phyloP scores from a whole-genome alignment of 2,113 vertebrate species.

The Amazona vittata region DNA sequence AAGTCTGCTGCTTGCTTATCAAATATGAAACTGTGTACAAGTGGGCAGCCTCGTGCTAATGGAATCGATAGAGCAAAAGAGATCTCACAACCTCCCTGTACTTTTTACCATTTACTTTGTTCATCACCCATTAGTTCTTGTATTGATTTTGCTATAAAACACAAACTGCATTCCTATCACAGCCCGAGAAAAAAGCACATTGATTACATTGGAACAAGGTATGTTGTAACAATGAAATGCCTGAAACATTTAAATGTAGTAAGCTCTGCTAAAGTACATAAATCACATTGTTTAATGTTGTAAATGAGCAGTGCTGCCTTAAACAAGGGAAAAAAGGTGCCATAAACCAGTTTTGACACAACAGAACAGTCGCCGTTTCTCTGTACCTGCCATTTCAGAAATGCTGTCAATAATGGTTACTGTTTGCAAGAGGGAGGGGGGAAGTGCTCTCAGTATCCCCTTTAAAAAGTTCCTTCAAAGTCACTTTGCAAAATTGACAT shows the following conservation, averaged over 20 bases:
- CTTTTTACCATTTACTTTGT: conserved; percentile 64
- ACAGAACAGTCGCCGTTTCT: conserved; percentile 63
- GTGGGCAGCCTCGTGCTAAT: conserved; percentile 6
- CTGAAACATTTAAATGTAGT: conserved; percentile 78
- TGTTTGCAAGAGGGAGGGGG: conserved; percentile 62
- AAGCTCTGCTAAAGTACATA: conserved; percentile 73
- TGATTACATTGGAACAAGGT: conserved; percentile 79
- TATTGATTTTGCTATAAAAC: conserved; percentile 81
- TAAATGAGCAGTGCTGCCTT: conserved; percentile 75
- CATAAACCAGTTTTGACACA: conserved; percentile 76
- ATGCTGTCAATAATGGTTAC: conserved; percentile 75
- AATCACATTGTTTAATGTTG: conserved; percentile 76
- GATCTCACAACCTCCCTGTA: conserved; percentile 6
- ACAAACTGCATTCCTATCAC: conserved; percentile 61
- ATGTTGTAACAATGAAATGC: conserved; percentile 76
- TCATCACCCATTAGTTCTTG: conserved; percentile 76
- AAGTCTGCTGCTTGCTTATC: conserved; percentile 35
- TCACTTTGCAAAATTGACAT: conserved; percentile 73
- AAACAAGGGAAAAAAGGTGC: conserved; percentile 71
- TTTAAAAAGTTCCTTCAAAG: conserved; percentile 80
- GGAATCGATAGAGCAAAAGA: conserved; percentile 45
- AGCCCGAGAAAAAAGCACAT: conserved; percentile 64
- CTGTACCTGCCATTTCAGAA: conserved; percentile 64
- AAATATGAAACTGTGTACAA: conserved; percentile 20
- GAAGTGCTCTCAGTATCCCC: conserved; percentile 47